These are phyloP conservation scores for Heliconius himera DNA, from an alignment of 1,140 invertebrate species.

Conservation along the genomic window DNA sequence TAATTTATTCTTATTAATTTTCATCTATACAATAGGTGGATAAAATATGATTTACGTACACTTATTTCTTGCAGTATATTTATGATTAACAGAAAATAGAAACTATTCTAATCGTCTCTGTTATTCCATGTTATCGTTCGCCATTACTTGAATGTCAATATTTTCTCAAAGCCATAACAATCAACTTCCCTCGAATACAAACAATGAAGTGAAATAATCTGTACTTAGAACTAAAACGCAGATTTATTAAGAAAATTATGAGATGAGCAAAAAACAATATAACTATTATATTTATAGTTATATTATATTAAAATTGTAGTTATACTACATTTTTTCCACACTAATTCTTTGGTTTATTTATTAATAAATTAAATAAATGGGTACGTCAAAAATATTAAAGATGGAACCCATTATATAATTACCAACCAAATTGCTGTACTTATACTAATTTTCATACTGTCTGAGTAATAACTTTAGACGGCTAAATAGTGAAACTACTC, in stretches of 20 bases:
- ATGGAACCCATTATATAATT: background rate
- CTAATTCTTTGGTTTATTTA: no score
- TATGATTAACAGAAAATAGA: background rate
- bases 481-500: no score
- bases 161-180: conserved; percentile 1
- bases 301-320: no score
- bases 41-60: background rate
- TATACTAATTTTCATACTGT: background rate
- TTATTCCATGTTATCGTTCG: conserved; percentile 4
- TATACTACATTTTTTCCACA: no score
- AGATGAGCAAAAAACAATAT: background rate
- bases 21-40: background rate
- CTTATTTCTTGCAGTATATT: background rate
- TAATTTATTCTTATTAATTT: no score
- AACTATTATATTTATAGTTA: no score
- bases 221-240: background rate
- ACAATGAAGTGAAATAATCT: conserved; percentile 1
- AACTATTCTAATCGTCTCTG: background rate
- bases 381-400: background rate
- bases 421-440: background rate
- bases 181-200: conserved; percentile 11
- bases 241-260: background rate
- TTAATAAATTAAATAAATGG: no score
- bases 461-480: background rate
- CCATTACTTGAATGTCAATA: conserved; percentile 6